Base-by-base conservation (phyloP, 1,140 invertebrate species). In the Agrilus planipennis region DNA sequence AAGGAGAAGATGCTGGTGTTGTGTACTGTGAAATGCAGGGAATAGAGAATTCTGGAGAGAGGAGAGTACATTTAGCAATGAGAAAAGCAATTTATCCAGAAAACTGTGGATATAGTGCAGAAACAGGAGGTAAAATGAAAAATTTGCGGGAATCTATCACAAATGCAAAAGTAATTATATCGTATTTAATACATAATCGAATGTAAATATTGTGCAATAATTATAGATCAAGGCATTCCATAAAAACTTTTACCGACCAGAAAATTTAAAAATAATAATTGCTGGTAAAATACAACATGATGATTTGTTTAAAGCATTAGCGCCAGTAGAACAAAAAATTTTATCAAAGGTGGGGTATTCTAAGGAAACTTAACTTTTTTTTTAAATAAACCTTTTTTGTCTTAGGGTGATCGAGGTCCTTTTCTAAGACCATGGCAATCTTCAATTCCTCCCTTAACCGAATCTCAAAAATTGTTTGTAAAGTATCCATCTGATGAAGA, bases 21-120 rank as follows among this genome's bases (percentile, higher is more conserved):
- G 88, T 93, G 1, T 95, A 94, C 59, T 89, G 84, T 63, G 89
- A 95, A 69, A 91, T 93, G 84, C 88, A 93, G 58, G 80, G 79
- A 15, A 53, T 71, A 17, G 87, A 91, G 63, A 89, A 90, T 59
- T 75, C 70, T 27, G 84, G 80, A n/a, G 80, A 85, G 58, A 76
- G 72, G 46, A 62, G 76, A 41, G 64, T 70, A 41, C 68, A 80
- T 49, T 61, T 74, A 30, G 73, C 71, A 48, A 61, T 89, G 55
- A 52, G 72, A 4, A 63, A 76, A 50, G 70, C 72, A 4, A 72
- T 89, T 51, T 92, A 90, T 57, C 84, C 86, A 9, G 77, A 78
- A 18, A 64, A 73, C 51, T 84, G 80, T 64, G 87, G 87, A 0
- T 92, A 90, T 60, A 83, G 80, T 50, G 78, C 77, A n/a, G 76